A percentile compares a stretch with the other conserved stretches of the same genome.
These are phyloP conservation scores for Actinostola sp. DNA, from an alignment of 92 coral and sea anemone species.

Conservation along the genomic window DNA sequence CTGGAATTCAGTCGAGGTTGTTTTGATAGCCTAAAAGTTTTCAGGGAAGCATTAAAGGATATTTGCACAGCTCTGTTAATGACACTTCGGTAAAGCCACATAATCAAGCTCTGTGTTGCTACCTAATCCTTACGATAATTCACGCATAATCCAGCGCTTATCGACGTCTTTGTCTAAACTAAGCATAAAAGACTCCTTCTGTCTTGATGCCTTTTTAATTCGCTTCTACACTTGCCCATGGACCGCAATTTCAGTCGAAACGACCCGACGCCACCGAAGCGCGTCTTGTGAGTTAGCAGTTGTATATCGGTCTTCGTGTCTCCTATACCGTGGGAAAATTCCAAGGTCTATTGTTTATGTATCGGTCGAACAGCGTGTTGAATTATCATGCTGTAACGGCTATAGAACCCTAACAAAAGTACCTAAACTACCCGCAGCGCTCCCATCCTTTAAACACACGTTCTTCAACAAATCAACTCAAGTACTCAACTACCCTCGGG, in stretches of 20 bases:
- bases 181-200: not conserved
- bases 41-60: not conserved
- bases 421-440: constrained; percentile 28
- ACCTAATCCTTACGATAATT: not conserved
- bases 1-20: too few relatives aligned
- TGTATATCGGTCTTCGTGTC: not conserved
- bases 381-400: constrained; percentile 16
- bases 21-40: not conserved
- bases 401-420: constrained; percentile 28
- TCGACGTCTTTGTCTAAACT: too few relatives aligned
- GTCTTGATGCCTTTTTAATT: not conserved
- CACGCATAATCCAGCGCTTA: not conserved
- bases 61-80: not conserved
- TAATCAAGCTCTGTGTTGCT: not conserved
- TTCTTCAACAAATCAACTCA: constrained; percentile 11
- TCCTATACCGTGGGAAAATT: constrained; percentile 50
- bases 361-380: constrained; percentile 39
- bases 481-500: constrained; percentile 6
- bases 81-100: not conserved
- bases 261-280: not conserved
- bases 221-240: not conserved
- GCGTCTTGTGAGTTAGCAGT: not conserved
- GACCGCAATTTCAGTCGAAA: not conserved
- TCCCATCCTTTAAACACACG: constrained; percentile 33
- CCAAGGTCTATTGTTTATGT: constrained; percentile 26